These are phyloP conservation scores for Cheilosia grossa DNA, from an alignment of 2,888 invertebrate species.

Conservation along the genomic window DNA sequence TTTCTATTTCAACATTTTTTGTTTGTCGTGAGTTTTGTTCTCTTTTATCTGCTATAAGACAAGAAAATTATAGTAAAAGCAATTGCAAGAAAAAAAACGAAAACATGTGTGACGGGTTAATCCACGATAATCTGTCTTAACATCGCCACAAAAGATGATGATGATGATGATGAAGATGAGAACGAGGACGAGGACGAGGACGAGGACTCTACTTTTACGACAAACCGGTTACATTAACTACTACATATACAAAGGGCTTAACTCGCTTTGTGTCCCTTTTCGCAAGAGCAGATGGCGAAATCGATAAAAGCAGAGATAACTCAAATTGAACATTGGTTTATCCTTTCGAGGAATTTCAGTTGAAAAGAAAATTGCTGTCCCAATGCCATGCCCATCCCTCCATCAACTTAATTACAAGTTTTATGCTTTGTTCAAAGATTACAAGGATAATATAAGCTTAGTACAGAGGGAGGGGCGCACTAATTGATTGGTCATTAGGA, in stretches of 20 bases:
- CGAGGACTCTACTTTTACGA: conserved; percentile 48
- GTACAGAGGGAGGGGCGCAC: conserved; percentile 1
- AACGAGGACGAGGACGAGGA: conserved; percentile 10
- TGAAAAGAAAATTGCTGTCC: conserved; percentile 14
- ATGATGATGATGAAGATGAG: conserved; percentile 39
- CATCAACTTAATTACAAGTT: conserved; percentile 37
- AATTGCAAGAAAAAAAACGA: conserved; percentile 21
- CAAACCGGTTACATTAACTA: conserved; percentile 29
- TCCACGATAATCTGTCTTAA: conserved; percentile 78
- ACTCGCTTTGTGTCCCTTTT: background rate
- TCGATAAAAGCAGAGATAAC: conserved; percentile 29
- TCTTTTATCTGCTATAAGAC: conserved; percentile 10
- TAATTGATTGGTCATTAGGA: conserved; percentile 31
- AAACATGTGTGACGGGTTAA: conserved; percentile 77
- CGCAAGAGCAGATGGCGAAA: conserved; percentile 3
- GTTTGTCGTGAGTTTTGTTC: background rate
- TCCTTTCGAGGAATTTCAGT: background rate
- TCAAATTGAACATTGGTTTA: conserved; percentile 27
- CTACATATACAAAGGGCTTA: conserved; percentile 23
- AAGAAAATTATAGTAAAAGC: conserved; percentile 44
- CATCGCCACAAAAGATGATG: conserved; percentile 63
- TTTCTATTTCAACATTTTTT: conserved; percentile 13
- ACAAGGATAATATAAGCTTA: conserved; percentile 26
- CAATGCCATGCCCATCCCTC: background rate
- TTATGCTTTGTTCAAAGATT: conserved; percentile 16